Base-by-base conservation (phyloP, 2,888 invertebrate species). In the Diarsia mendica region DNA sequence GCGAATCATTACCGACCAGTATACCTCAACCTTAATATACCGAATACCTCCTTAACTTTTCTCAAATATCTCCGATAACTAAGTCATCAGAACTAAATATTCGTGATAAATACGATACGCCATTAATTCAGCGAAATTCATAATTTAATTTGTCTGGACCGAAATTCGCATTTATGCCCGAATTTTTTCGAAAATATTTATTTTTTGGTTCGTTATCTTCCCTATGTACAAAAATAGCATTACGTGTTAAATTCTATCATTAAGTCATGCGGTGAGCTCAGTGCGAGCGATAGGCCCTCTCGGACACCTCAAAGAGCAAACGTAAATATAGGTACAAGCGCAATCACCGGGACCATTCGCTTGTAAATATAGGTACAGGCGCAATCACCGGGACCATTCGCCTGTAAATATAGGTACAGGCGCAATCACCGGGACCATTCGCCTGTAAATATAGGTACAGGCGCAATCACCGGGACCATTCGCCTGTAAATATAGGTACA, bases 141-240 rank as follows among this genome's bases (percentile, higher is more conserved):
- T 28, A 39, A 39, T 72, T 58, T 60, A 20, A 55, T 68, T 71
- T 48, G 63, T 33, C 72, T 73, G 63, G 74, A 71, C 64, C 64
- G 67, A 77, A 58, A 68, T 77, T 60, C 49, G 67, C 64, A 65
- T 48, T 44, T 23, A 66, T 65, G 78, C 20, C 72, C 60, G 64
- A 67, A 33, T 76, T 82, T 67, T 83, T 67, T 72, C 80, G 77
- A 86, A 84, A 86, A 85, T 81, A 83, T 71, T 71, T 15, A 71
- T 81, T 79, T 83, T 79, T 82, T 80, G 66, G 78, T 82, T 74
- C 68, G 67, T 70, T 85, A 80, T 70, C 71, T 79, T 73, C 51
- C 67, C 61, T 83, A 77, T 80, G 79, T 88, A 88, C 81, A 88
- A 88, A 88, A 88, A 88, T 88, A 88, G 81, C 80, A 79, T 84